Base-by-base conservation (phyloP, 2,888 invertebrate genomes). In the Odontomyia ornata region DNA sequence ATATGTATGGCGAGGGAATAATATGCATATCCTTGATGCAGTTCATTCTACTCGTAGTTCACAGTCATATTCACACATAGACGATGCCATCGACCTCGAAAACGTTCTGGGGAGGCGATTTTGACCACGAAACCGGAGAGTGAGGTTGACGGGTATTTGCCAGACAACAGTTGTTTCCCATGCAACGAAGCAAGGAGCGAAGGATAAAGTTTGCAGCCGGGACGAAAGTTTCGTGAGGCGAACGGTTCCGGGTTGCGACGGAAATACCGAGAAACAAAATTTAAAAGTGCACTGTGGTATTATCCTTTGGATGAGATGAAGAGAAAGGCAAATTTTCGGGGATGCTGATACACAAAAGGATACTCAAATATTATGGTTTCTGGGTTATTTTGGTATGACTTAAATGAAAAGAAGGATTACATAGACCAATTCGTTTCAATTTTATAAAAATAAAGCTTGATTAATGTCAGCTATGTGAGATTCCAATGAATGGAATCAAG, bases 21-120 rank as follows among this genome's bases (percentile, higher is more conserved):
- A 67, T 71, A 47, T 71, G 47, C 52, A 71, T n/a, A 60, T 73
- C 73, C 73, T 73, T 30, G 75, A 75, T 75, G 75, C 75, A 46
- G 65, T 76, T 76, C 76, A 62, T 36, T 78, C 57, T 77, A n/a
- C n/a, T n/a, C n/a, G n/a, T n/a, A 77, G 79, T 80, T 77, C 76
- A 75, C 77, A 76, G 72, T 43, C 60, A 73, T 71, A 67, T 67
- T 72, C 73, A 72, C 77, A 76, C 47, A 67, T 27, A 76, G 57
- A 75, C 60, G 64, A 72, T 73, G 71, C 65, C 47, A 64, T 76
- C 76, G 78, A 73, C 73, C 76, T 46, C 72, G 71, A 72, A 76
- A 71, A 73, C 36, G 9, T 69, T 27, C 56, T 7, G 13, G 27
- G 73, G 13, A 36, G 65, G 56, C 1, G 57, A 60, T 52, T 73